Percentiles rank a stretch among this genome's conserved stretches.
Evolutionary conservation across 2,797 vertebrate species (phyloP).

Genomic region (Pteropus rufus): DNA sequence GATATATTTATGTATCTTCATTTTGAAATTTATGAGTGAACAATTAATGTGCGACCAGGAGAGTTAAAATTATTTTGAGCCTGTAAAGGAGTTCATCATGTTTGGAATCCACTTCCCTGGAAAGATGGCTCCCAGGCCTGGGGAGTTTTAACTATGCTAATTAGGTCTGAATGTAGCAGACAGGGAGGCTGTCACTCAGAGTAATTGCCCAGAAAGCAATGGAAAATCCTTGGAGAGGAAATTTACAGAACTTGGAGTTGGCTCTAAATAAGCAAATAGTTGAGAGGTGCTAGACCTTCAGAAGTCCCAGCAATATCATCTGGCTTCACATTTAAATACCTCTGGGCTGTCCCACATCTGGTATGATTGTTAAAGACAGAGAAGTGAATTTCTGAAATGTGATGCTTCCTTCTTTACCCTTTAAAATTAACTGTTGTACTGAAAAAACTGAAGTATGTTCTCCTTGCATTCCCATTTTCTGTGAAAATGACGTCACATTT

Average conservation of each 20-base stretch:
- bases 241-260: conserved; percentile 46
- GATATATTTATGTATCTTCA: conserved; percentile 69
- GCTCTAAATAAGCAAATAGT: conserved; percentile 37
- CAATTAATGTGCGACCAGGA: conserved; percentile 77
- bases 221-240: conserved; percentile 65
- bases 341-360: not conserved
- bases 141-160: conserved; percentile 79
- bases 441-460: not conserved
- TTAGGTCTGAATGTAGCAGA: conserved; percentile 72
- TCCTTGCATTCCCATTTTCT: not conserved
- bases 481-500: not conserved
- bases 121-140: conserved; percentile 78
- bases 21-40: conserved; percentile 78
- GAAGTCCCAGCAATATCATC: not conserved
- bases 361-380: not conserved
- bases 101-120: conserved; percentile 76
- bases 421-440: conserved; percentile 22
- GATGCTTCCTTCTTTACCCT: not conserved
- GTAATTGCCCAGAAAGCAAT: conserved; percentile 71
- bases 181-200: conserved; percentile 62
- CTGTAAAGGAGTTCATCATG: conserved; percentile 77
- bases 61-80: conserved; percentile 79
- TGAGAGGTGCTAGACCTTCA: not conserved
- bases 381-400: conserved; percentile 14
- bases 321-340: not conserved